Evolutionary conservation across 2,113 vertebrate species (phyloP), one percentile per base, ranked within the genome.

Genomic region (Pelecanus crispus): DNA sequence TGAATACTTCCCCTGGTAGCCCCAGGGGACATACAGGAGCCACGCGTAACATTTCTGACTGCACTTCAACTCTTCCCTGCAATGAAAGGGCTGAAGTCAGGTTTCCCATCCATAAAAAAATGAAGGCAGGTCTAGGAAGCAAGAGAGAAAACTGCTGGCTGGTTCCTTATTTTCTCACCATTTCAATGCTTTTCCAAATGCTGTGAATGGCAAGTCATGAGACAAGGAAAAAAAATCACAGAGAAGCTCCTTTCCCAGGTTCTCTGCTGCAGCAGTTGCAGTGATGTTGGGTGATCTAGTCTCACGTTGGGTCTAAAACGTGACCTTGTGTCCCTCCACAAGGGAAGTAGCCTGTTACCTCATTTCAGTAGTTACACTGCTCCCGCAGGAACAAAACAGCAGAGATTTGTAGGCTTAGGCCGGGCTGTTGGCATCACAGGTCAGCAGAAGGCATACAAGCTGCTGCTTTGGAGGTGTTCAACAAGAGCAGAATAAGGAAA

Each of bases 341-440:
- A 53, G 53, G 36, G 24, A 63, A 34, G 20, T 0, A 26, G 65
- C 78, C 56, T 0, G 0, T 50, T 79, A n/a, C 24, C 38, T 79
- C 47, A 11, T 34, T 22, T 34, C 25, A 62, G 16, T 10, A 56
- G 31, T 49, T 29, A 2, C 75, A 3, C 8, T 25, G 66, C 19
- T 61, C 18, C 85, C 45, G 15, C 29, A 42, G 58, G 58, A 77
- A 49, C 10, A 7, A 28, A 86, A 3, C 0, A 2, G 49, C 56
- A 32, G 49, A 29, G 59, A n/a, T 77, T 2, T 40, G 32, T 8
- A 62, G 62, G 59, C 58, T 44, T 4, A 55, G 71, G 50, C 10
- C 38, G 75, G 32, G 44, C 59, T 80, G 53, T 2, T 75, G 78
- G 72, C 74, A 18, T 7, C 8, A 8, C 47, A 49, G 74, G 47